Base-by-base conservation (phyloP, 2,113 vertebrate genomes). In the Petroica traversi region DNA sequence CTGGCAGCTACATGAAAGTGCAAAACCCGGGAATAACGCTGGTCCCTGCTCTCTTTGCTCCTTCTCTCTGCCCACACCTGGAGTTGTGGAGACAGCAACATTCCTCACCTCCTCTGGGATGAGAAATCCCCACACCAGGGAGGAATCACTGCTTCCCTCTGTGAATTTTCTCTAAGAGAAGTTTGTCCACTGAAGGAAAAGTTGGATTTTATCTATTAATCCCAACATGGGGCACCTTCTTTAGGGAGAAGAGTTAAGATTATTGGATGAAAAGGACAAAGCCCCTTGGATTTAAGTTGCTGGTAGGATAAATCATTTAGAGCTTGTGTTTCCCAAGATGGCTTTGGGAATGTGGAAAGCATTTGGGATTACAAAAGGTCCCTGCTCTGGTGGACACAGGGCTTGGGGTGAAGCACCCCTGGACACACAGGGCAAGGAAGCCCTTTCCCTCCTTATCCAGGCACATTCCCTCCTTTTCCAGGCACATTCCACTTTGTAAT, bases 1-100 rank as follows among this genome's bases (percentile, higher is more conserved):
- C 78, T 96, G 95, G 95, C 93, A 96, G 81, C 64, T 40, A 95
- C 94, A 91, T 91, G 83, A 93, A 96, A 97, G 94, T 43, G 71
- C 81, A 94, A 82, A 88, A 26, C 71, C 26, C 38, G 11, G 67
- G 67, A 51, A 64, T 68, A 84, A 89, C 0, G 3, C 67, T 82
- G 66, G 46, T 69, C 59, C 11, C 0, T 0, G 31, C 45, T 54
- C 79, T 66, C 55, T 83, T 72, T 49, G 77, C 72, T 66, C 74
- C 45, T 5, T 46, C 59, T 66, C 54, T 63, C 66, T 15, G 14
- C 26, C 74, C 11, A 59, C 68, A 25, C 13, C 75, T 41, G 15
- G 48, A 69, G 19, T 55, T 6, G 14, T 6, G 11, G 51, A 66
- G n/a, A 49, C 24, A 58, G 9, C 72, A 51, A 19, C 38, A 7